Percentiles rank a stretch among this genome's conserved stretches.
Conservation (phyloP, 2,797 vertebrate species). For the Phataginus tricuspis region DNA sequence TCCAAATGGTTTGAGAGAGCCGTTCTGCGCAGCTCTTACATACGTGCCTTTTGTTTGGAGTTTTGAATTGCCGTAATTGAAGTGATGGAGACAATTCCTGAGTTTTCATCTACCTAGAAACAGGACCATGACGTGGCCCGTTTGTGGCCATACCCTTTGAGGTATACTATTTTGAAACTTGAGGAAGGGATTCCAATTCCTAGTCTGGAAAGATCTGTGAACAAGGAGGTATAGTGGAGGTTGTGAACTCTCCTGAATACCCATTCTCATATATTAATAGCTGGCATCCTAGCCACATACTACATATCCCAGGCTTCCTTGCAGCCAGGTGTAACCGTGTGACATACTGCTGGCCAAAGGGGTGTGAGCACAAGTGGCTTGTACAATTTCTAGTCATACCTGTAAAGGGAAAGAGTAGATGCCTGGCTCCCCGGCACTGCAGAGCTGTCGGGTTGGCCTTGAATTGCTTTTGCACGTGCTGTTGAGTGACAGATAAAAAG, state of each 20-base stretch:
- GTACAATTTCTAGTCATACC: neutral
- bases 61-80: neutral
- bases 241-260: neutral
- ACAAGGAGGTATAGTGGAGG: neutral
- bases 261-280: neutral
- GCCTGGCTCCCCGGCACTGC: neutral
- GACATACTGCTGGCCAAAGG: neutral
- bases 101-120: neutral
- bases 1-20: neutral
- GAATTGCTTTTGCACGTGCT: neutral
- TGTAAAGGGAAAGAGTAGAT: neutral
- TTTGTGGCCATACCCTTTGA: neutral
- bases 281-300: neutral
- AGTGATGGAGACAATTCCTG: neutral
- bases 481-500: neutral
- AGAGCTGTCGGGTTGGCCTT: neutral
- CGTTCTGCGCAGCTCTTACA: neutral
- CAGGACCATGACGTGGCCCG: neutral
- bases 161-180: neutral
- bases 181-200: neutral
- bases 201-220: neutral
- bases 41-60: neutral
- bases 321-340: neutral
- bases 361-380: neutral
- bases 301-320: neutral